Evolutionary conservation across 2,888 invertebrate species (phyloP).

Genomic region (Euplagia quadripunctaria): DNA sequence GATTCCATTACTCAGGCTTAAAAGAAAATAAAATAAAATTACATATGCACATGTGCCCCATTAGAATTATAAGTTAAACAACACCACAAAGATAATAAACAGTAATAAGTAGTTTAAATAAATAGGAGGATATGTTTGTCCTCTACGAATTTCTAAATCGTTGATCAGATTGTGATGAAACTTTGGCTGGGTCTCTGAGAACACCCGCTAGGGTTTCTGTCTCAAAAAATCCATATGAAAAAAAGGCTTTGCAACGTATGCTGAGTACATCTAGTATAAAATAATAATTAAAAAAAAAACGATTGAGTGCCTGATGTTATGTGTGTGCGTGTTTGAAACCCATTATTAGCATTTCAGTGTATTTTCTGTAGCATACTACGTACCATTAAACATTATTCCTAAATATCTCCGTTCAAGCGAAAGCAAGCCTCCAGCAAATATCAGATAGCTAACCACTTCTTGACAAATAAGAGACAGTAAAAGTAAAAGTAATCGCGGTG

Average conservation of each 20-base stretch:
- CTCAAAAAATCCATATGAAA: no score
- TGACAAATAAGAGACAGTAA: conserved; percentile 17
- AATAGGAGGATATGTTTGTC: no score
- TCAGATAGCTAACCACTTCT: background rate
- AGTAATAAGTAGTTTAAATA: no score
- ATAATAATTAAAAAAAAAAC: no score
- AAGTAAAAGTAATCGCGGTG: conserved; percentile 58
- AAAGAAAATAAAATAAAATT: background rate
- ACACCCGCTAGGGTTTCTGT: no score
- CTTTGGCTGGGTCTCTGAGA: no score
- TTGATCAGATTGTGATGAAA: no score
- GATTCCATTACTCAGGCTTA: background rate
- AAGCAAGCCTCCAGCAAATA: background rate
- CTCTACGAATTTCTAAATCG: no score
- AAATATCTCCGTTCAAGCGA: background rate
- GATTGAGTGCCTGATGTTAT: background rate
- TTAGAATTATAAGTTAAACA: background rate
- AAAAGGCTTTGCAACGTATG: no score
- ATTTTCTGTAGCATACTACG: background rate
- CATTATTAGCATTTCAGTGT: background rate
- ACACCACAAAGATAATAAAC: background rate
- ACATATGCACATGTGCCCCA: background rate
- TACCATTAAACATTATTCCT: background rate
- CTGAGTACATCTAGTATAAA: no score
- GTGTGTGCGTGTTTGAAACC: background rate